phyloP scores from a whole-genome alignment of 2,113 vertebrate genomes.

The Morone saxatilis region DNA sequence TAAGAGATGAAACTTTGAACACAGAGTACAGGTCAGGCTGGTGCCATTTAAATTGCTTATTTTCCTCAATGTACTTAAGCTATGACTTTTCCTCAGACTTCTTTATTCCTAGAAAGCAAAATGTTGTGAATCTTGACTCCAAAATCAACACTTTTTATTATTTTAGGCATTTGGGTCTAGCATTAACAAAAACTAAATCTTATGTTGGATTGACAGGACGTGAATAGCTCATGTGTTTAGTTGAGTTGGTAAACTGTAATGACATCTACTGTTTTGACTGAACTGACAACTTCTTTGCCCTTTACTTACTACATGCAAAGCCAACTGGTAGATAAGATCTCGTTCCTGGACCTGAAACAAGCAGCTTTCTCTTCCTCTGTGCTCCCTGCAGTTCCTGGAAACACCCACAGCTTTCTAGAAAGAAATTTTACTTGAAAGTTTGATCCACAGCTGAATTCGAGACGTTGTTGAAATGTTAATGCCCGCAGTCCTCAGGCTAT shows the following conservation, averaged over 20 bases:
- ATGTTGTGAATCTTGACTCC: constrained; percentile 1
- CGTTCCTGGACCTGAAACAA: constrained; percentile 35
- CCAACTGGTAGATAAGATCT: constrained; percentile 60
- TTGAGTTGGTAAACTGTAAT: constrained; percentile 17
- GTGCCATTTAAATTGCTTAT: neutral
- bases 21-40: neutral
- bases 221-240: neutral
- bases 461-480: constrained; percentile 51
- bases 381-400: constrained; percentile 56
- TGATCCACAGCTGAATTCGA: constrained; percentile 43
- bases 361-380: constrained; percentile 56
- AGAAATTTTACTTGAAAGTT: constrained; percentile 29
- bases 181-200: constrained; percentile 2
- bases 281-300: neutral
- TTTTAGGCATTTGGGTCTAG: constrained; percentile 5
- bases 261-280: constrained; percentile 21
- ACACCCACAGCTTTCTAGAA: constrained; percentile 30
- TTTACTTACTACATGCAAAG: neutral
- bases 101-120: constrained; percentile 22
- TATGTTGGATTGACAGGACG: neutral
- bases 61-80: neutral
- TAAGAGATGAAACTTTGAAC: neutral
- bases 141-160: constrained; percentile 16
- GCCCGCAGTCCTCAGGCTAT: constrained; percentile 35
- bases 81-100: neutral